These are phyloP conservation scores for Pristionchus exspectatus DNA, from an alignment of 2,888 invertebrate species.

Conservation along the genomic window DNA sequence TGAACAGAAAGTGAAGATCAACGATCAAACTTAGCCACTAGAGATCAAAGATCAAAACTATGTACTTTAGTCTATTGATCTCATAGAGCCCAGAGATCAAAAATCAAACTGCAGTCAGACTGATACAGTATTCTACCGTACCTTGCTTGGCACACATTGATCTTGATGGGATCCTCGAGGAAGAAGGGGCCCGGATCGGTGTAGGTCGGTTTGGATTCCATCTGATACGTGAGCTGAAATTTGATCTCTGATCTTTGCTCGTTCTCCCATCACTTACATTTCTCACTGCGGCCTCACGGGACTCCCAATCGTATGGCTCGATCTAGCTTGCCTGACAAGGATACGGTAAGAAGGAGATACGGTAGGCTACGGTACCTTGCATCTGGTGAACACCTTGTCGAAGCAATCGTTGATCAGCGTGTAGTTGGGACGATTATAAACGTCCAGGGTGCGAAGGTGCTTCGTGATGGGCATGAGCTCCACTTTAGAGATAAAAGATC, in stretches of 20 bases:
- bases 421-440: slow-evolving; percentile 62
- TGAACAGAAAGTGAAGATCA: background rate
- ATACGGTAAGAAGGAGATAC: background rate
- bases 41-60: background rate
- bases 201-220: background rate
- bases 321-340: background rate
- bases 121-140: background rate
- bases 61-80: too few species aligned
- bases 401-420: slow-evolving; percentile 52
- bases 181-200: background rate
- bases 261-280: background rate
- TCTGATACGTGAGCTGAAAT: background rate
- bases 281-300: background rate
- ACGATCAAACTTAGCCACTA: background rate
- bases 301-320: background rate
- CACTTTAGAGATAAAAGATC: slow-evolving; percentile 50
- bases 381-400: background rate
- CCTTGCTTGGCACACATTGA: background rate
- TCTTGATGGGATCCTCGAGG: background rate
- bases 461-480: slow-evolving; percentile 59
- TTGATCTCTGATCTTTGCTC: background rate
- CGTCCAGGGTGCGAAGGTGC: slow-evolving; percentile 57
- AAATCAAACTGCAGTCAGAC: too few species aligned
- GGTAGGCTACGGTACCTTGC: background rate
- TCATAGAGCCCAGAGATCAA: too few species aligned